Conservation (phyloP, 2,888 invertebrate genomes). For the Xylophagus ater region DNA sequence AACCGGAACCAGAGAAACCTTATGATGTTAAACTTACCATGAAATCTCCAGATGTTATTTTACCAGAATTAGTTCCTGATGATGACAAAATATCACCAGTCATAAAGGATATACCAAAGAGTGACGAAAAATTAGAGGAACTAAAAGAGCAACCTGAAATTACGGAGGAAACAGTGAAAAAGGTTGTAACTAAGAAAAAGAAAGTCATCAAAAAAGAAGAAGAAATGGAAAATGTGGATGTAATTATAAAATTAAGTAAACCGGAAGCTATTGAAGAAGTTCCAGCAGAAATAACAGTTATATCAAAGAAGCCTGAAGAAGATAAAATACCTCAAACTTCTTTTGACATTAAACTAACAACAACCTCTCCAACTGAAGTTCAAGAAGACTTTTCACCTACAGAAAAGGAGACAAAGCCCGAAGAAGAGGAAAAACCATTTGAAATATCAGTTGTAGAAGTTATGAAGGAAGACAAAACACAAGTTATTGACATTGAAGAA, state of each 20-base stretch:
- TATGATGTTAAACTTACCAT: too few species aligned
- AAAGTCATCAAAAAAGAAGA: slow-evolving; percentile 17
- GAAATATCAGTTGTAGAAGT: slow-evolving; percentile 3
- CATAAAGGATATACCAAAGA: slow-evolving; percentile 1
- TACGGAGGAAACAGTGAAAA: slow-evolving; percentile 23
- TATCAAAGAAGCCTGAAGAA: slow-evolving; percentile 8
- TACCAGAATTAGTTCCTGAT: too few species aligned
- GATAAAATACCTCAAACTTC: neutral
- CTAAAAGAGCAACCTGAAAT: slow-evolving; percentile 9
- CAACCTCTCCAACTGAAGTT: too few species aligned
- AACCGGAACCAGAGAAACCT: neutral
- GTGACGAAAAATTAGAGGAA: neutral
- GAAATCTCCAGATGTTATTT: too few species aligned
- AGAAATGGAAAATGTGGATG: slow-evolving; percentile 21
- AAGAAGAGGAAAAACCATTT: slow-evolving; percentile 3
- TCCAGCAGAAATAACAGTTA: slow-evolving; percentile 11
- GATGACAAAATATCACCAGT: too few species aligned
- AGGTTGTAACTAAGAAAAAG: slow-evolving; percentile 23
- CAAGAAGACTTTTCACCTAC: neutral
- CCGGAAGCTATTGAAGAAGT: slow-evolving; percentile 8
- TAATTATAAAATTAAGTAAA: slow-evolving; percentile 7
- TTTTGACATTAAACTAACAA: slow-evolving; percentile 2
- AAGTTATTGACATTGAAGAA: too few species aligned
- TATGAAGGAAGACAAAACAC: neutral
- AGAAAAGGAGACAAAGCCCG: too few species aligned